These are phyloP conservation scores for Plutomurus gul DNA, from an alignment of 1,140 invertebrate genomes.

Conservation along the genomic window DNA sequence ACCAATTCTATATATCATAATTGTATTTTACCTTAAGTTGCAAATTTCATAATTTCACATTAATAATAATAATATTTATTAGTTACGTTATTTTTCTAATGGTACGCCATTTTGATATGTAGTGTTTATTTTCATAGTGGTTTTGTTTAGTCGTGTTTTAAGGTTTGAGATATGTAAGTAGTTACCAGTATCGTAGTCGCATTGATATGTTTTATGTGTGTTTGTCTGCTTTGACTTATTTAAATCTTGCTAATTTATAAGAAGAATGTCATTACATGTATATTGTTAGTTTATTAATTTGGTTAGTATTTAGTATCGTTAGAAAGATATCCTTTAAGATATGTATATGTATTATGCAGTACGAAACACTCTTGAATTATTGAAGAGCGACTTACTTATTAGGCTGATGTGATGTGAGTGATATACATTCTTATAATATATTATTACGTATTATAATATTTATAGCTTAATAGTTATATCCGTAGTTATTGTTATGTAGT, in stretches of 20 bases:
- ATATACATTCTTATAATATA: not conserved
- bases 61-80: not conserved
- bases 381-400: not conserved
- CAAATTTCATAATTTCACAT: no score
- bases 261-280: not conserved
- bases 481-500: not conserved
- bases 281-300: not conserved
- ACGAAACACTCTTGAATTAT: constrained; percentile 16
- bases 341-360: constrained; percentile 18
- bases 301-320: not conserved
- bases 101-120: constrained; percentile 28
- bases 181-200: constrained; percentile 8
- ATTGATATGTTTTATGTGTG: constrained; percentile 26
- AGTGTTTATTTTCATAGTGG: not conserved
- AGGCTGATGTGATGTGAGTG: constrained; percentile 11
- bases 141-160: not conserved
- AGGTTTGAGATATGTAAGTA: constrained; percentile 6
- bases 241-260: not conserved
- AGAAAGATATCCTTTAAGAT: constrained; percentile 6
- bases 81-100: not conserved
- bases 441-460: not conserved
- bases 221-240: not conserved
- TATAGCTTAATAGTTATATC: not conserved
- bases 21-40: no score
- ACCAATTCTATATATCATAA: no score